phyloP scores from a whole-genome alignment of 2,797 vertebrate species.

The Selene dorsalis region DNA sequence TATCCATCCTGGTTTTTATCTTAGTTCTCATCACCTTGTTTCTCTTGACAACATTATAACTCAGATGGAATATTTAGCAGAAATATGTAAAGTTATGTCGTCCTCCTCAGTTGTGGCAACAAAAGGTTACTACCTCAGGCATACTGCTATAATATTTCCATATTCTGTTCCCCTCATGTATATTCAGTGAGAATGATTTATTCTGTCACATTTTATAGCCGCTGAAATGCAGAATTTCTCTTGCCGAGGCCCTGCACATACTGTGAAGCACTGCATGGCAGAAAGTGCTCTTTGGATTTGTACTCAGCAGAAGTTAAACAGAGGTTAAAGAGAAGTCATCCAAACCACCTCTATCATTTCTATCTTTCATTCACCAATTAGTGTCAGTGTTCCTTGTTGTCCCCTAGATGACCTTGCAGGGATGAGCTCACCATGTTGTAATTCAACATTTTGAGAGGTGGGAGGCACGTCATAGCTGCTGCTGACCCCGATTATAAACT shows the following conservation, averaged over 20 bases:
- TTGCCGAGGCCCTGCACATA: conserved; percentile 16
- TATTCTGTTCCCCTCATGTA: conserved; percentile 75
- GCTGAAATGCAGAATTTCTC: conserved; percentile 60
- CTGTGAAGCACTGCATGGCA: conserved; percentile 44
- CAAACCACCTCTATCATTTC: conserved; percentile 68
- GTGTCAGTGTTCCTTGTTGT: conserved; percentile 66
- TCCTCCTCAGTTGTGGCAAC: conserved; percentile 78
- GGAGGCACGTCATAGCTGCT: conserved; percentile 55
- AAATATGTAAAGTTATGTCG: conserved; percentile 74
- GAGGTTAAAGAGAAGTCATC: conserved; percentile 77
- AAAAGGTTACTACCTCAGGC: conserved; percentile 83
- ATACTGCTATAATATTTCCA: conserved; percentile 75
- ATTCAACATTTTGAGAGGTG: conserved; percentile 75
- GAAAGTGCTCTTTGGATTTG: conserved; percentile 47
- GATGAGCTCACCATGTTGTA: conserved; percentile 74
- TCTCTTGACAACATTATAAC: conserved; percentile 67
- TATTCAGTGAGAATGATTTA: conserved; percentile 79
- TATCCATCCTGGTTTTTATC: conserved; percentile 49
- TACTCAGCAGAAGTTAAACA: conserved; percentile 62
- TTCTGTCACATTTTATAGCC: conserved; percentile 66
- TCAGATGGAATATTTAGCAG: conserved; percentile 65
- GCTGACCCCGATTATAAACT: conserved; percentile 74
- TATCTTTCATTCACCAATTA: conserved; percentile 77
- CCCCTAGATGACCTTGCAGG: conserved; percentile 71
- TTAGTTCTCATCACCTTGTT: conserved; percentile 62